phyloP scores from a whole-genome alignment of 1,140 invertebrate species.

The Ladona fulva region DNA sequence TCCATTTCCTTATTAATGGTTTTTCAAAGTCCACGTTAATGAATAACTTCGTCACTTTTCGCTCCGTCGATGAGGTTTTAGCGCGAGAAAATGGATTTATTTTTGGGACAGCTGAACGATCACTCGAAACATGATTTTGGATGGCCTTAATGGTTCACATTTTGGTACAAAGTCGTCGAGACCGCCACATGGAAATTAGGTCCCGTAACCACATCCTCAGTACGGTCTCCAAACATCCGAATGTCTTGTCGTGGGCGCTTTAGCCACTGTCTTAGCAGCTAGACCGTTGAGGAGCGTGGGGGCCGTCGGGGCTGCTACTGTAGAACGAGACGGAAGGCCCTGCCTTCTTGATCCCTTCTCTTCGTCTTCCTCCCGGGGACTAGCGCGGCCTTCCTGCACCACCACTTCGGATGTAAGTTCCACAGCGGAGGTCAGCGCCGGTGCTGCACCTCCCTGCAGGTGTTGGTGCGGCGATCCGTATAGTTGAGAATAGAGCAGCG shows the following conservation, averaged over 20 bases:
- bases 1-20: too few species aligned
- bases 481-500: neutral
- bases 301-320: neutral
- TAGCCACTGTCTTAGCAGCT: neutral
- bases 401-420: neutral
- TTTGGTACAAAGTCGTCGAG: too few species aligned
- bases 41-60: too few species aligned
- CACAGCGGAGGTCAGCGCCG: too few species aligned
- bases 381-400: neutral
- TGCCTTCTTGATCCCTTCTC: neutral
- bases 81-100: too few species aligned
- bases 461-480: neutral
- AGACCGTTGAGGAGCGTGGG: neutral
- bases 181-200: too few species aligned
- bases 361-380: neutral
- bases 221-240: neutral
- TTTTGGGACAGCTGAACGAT: too few species aligned
- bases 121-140: too few species aligned
- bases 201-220: too few species aligned
- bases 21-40: too few species aligned
- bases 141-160: too few species aligned
- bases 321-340: neutral
- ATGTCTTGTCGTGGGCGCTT: neutral
- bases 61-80: too few species aligned
- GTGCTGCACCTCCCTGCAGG: neutral